A percentile compares a stretch with the other conserved stretches of the same genome.
phyloP scores from a whole-genome alignment of 2,113 vertebrate genomes.

The Verasper variegatus region DNA sequence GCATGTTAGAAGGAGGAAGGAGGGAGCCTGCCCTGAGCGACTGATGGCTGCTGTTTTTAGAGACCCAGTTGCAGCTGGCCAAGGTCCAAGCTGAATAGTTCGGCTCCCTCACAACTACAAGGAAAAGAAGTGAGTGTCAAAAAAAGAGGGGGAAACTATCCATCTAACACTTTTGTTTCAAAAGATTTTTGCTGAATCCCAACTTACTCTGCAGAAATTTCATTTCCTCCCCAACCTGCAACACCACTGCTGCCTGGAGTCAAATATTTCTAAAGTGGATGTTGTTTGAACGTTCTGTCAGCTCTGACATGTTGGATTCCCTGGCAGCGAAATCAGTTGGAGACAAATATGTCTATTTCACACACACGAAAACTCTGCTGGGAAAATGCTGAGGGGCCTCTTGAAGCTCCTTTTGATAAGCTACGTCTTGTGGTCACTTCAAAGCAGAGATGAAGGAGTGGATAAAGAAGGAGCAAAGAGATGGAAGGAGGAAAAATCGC shows the following conservation, averaged over 20 bases:
- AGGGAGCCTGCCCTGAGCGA: conserved; percentile 13
- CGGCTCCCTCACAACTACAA: conserved; percentile 30
- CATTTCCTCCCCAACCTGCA: conserved; percentile 38
- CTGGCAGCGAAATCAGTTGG: conserved; percentile 34
- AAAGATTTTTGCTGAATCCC: conserved; percentile 54
- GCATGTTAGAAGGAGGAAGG: neutral
- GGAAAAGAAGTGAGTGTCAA: conserved; percentile 10
- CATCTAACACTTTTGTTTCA: conserved; percentile 53
- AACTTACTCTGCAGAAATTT: conserved; percentile 21
- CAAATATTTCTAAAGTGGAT: conserved; percentile 46
- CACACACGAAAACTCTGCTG: conserved; percentile 6
- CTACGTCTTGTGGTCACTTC: conserved; percentile 61
- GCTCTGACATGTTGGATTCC: conserved; percentile 52
- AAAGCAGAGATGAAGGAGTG: conserved; percentile 53
- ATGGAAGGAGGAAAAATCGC: neutral
- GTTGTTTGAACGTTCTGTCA: conserved; percentile 60
- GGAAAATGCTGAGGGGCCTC: conserved; percentile 31
- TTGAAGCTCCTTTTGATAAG: conserved; percentile 45
- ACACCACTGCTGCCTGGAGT: conserved; percentile 33
- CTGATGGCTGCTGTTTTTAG: conserved; percentile 56
- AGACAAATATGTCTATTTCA: conserved; percentile 42
- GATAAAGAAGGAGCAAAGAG: conserved; percentile 40
- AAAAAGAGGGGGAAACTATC: conserved; percentile 26
- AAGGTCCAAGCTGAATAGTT: conserved; percentile 39
- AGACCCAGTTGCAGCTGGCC: conserved; percentile 62